These are phyloP conservation scores for Percopsis transmontana DNA, from an alignment of 2,113 vertebrate species.

Conservation along the genomic window DNA sequence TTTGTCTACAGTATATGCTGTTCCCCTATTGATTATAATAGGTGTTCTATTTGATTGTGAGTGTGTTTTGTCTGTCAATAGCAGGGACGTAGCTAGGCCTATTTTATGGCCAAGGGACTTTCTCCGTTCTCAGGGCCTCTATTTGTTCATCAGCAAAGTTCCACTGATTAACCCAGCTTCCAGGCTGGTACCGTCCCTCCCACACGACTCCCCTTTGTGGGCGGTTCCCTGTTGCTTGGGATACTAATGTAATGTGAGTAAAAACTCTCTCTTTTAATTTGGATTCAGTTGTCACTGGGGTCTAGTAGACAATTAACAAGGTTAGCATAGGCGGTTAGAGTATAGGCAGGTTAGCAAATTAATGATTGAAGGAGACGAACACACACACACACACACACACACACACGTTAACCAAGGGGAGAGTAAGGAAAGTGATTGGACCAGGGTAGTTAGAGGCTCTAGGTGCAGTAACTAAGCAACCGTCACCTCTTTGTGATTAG, in stretches of 20 bases:
- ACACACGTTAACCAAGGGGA: neutral
- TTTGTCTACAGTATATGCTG: no score
- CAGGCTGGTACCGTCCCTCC: no score
- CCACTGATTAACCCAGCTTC: no score
- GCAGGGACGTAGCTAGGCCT: no score
- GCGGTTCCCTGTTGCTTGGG: no score
- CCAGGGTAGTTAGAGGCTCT: neutral
- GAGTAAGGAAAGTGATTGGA: neutral
- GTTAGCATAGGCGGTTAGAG: neutral
- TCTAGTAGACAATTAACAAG: neutral
- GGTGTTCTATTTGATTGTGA: no score
- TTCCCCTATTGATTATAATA: no score
- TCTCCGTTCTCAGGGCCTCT: no score
- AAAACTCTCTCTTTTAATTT: neutral
- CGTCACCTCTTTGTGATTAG: neutral
- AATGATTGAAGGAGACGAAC: neutral
- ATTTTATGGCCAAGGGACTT: no score
- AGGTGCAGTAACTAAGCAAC: constrained; percentile 4
- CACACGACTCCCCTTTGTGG: no score
- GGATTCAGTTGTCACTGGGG: neutral
- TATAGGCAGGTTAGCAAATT: neutral
- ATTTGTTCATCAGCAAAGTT: no score
- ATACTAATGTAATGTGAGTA: neutral
- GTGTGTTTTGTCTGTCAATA: no score
- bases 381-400: neutral